phyloP scores from a whole-genome alignment of 2,113 vertebrate species.

The Falcunculus frontatus region DNA sequence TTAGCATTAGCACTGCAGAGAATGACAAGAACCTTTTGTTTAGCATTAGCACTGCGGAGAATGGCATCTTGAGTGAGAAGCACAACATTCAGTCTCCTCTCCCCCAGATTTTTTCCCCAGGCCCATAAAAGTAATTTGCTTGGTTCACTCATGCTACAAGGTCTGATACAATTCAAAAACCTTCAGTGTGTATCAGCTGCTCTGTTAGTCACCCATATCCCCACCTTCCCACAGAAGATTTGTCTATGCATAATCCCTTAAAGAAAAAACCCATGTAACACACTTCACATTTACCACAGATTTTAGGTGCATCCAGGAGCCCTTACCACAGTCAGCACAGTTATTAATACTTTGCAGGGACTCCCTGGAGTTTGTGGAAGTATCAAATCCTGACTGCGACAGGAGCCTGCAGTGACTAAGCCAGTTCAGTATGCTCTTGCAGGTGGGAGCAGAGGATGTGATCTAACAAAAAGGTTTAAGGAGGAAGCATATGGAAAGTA shows the following conservation, averaged over 20 bases:
- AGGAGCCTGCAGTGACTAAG: not conserved
- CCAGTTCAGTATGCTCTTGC: not conserved
- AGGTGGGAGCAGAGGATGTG: not conserved
- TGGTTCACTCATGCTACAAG: not conserved
- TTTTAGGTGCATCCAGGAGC: not conserved
- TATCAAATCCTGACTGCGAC: not conserved
- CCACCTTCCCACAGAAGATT: not conserved
- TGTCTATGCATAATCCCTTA: not conserved
- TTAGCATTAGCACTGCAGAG: not conserved
- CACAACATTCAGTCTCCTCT: not conserved
- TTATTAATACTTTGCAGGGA: not conserved
- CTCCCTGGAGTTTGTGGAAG: not conserved
- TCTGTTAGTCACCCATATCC: not conserved
- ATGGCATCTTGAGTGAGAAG: not conserved
- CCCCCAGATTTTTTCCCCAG: not conserved
- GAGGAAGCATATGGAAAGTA: not conserved
- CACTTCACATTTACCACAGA: not conserved
- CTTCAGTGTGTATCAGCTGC: not conserved
- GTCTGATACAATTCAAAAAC: not conserved
- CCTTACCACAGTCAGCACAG: not conserved
- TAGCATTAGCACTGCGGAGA: not conserved
- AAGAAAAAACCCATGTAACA: accelerated
- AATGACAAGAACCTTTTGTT: not conserved
- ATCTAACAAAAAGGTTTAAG: not conserved
- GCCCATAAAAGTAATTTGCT: not conserved